Base-by-base conservation (phyloP, 1,140 invertebrate species). In the Drosophila nigrodunni region DNA sequence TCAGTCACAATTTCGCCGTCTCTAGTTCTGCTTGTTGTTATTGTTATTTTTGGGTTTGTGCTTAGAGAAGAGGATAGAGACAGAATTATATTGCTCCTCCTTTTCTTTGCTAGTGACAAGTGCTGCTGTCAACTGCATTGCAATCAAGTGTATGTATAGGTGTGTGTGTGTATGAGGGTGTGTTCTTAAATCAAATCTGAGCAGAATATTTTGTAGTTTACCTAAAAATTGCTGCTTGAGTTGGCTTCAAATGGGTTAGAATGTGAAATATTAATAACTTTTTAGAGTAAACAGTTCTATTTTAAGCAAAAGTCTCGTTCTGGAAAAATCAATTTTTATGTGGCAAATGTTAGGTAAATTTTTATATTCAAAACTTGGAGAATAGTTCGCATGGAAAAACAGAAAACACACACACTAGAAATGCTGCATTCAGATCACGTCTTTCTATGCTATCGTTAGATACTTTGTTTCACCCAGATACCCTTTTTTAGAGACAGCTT, bases 81-180 rank as follows among this genome's bases (percentile, higher is more conserved):
- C 15, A 52, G 46, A 13, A 30, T 3, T 30, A 30, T 30, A 30
- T 30, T 30, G 25, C 34, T 11, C 30, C 34, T 35, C 10, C 11
- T 30, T 49, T 61, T n/a, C 30, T 44, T 59, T 9, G 35, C 15
- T 25, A 65, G 49, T 25, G 52, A 67, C 47, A 70, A 80, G 73
- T 55, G 35, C 21, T 44, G 78, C 74, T 81, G 78, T 69, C 79
- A 81, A 65, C 74, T 81, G 79, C 74, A 78, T 52, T 65, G 59
- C 55, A 75, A 82, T 81, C 39, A 65, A 58, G 39, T 43, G n/a
- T 21, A 21, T 55, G 34, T 50, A 2, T 15, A 41, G 13, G 15
- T 58, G 41, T 30, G 25, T 3, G 5, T 21, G 9, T 37, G 1
- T 15, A 15, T 25, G 25, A 25, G 21, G 37, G 25, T 44, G 35